Base-by-base conservation (phyloP, 2,888 invertebrate genomes). In the Xestia ashworthii region DNA sequence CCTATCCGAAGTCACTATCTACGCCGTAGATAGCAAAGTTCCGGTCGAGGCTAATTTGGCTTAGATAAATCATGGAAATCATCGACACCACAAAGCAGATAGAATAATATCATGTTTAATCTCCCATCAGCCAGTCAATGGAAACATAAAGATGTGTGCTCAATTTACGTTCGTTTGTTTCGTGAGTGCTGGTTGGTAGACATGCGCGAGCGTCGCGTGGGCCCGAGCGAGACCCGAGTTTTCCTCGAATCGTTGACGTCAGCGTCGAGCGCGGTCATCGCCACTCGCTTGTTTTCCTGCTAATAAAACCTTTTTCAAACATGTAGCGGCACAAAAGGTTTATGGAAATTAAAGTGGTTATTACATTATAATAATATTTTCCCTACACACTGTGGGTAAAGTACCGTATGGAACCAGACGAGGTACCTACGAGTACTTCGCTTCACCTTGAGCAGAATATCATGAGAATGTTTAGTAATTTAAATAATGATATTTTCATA, bases 201-300 rank as follows among this genome's bases (percentile, higher is more conserved):
- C 80, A 70, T 76, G 80, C 80, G 84, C 77, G 14, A 50, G 71
- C 82, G 72, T 76, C 84, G 91, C 91, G 90, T 92, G 90, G 91
- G 90, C 89, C 83, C 82, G 86, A 81, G 88, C 82, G 86, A 82
- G 88, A 82, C 81, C 87, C 70, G 93, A 93, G 91, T 94, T 95
- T 95, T 95, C 95, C 94, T 93, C 93, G 96, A 95, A 95, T 53
- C 81, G 88, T 67, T 95, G 95, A 95, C 95, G 95, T 95, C 94
- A 95, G 80, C 89, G 72, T 71, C 87, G 75, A 86, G 84, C 91
- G 93, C 94, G 94, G 93, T 93, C 94, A 93, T 90, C 93, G 93
- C 90, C 91, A 89, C 90, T 85, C 67, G 82, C 86, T 69, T 88
- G 88, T 95, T 95, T 95, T 95, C 94, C 95, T 95, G 91, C 89